Percentiles rank a stretch among this genome's conserved stretches.
Conservation (phyloP, 2,797 vertebrate genomes). For the Zalophus californianus region DNA sequence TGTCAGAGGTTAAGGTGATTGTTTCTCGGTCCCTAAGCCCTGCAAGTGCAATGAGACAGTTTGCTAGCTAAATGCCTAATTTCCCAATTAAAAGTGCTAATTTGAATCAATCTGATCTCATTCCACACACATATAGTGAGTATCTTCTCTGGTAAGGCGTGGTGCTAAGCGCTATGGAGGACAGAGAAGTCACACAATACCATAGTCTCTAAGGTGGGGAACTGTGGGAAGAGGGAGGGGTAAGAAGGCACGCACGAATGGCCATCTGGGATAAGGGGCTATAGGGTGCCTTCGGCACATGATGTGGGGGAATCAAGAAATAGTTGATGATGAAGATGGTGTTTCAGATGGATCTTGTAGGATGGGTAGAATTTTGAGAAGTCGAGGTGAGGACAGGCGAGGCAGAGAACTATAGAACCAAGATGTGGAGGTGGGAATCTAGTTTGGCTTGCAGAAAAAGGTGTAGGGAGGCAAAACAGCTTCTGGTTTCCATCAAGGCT, state of each 20-base stretch:
- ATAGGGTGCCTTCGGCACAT: background rate
- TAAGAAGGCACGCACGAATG: background rate
- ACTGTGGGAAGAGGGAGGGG: background rate
- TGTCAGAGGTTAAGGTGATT: background rate
- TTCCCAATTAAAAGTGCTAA: background rate
- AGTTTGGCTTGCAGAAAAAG: background rate
- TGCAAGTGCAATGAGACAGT: background rate
- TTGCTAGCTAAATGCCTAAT: background rate
- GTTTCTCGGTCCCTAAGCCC: background rate
- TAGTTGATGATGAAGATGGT: background rate
- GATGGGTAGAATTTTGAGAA: background rate
- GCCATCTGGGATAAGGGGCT: background rate
- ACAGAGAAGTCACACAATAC: background rate
- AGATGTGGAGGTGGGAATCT: background rate
- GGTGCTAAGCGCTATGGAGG: background rate
- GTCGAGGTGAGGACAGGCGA: background rate
- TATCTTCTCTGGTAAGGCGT: background rate
- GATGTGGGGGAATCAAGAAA: background rate
- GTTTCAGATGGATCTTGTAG: background rate
- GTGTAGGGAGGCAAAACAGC: background rate
- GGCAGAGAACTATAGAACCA: background rate
- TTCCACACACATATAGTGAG: background rate
- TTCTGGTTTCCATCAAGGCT: background rate
- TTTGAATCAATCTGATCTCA: background rate
- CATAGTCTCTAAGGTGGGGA: background rate